Base-by-base conservation (phyloP, 2,797 vertebrate genomes). In the Psittacula derbiana region DNA sequence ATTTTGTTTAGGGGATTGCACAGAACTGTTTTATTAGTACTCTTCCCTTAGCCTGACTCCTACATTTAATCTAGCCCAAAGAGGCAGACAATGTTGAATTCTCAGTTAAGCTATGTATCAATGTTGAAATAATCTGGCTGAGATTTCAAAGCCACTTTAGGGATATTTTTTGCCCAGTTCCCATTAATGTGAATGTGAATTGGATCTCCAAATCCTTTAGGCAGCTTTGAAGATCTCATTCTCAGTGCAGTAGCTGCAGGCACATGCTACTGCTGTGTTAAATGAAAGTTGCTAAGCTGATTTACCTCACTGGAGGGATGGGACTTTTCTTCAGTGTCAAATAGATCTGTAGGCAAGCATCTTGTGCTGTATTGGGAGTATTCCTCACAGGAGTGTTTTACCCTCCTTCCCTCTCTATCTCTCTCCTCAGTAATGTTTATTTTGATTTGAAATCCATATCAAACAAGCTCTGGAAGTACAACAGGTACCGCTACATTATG, bases 401-500 rank as follows among this genome's bases (percentile, higher is more conserved):
- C 14, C 6, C 46, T 70, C 46, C 46, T 95, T 76, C 9, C 19
- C 50, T 5, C 31, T 43, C 24, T 73, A 12, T 25, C 61, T 88
- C 30, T 85, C 80, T 86, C 67, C 61, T 52, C 97, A 99, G 99
- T 97, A 99, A 99, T 73, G 98, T 99, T 90, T 99, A 99, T 96
- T 97, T 98, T 88, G 98, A 99, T 71, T 98, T 99, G 98, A 99
- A 99, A 90, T 98, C 98, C 55, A 98, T 98, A 47, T 99, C 99
- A 1, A 98, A 99, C 92, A 98, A 99, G 64, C 97, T 99, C 80
- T 99, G 99, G 99, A 99, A 98, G 94, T 99, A 99, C 94, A 99
- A 99, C 87, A 99, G 99, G 24, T 99, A 99, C 71, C 99, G 98
- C 72, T 99, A 99, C 97, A 99, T 99, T 94, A 99, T 99, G 99